phyloP scores from a whole-genome alignment of 2,797 vertebrate genomes.

The Oceanodroma leucorhoa region DNA sequence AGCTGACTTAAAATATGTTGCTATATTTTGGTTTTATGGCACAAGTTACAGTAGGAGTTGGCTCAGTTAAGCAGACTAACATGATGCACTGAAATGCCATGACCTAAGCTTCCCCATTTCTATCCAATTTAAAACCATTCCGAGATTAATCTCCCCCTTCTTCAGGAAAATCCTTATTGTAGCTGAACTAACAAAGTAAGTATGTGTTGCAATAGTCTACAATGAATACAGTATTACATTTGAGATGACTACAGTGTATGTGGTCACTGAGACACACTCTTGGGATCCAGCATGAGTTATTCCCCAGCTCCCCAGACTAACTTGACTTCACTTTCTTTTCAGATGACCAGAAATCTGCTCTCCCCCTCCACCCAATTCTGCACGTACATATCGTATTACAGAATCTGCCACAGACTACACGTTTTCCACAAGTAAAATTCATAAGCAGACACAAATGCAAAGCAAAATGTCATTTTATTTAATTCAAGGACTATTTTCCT shows the following conservation, averaged over 20 bases:
- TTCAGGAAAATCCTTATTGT: not conserved
- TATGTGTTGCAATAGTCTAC: not conserved
- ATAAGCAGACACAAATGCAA: slow-evolving; percentile 45
- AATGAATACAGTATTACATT: not conserved
- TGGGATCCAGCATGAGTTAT: not conserved
- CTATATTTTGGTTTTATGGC: not conserved
- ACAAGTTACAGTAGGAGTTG: not conserved
- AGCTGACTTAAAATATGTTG: not conserved
- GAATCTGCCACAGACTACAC: not conserved
- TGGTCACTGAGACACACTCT: not conserved
- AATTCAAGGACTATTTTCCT: slow-evolving; percentile 70
- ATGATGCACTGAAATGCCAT: not conserved
- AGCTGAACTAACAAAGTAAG: not conserved
- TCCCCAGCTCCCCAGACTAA: not conserved
- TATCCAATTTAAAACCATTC: not conserved
- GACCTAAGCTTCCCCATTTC: not conserved
- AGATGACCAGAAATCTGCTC: not conserved
- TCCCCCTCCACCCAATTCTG: not conserved
- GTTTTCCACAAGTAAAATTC: not conserved
- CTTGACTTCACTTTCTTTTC: not conserved
- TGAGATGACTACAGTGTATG: not conserved
- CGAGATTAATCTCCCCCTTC: not conserved
- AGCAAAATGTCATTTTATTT: slow-evolving; percentile 76
- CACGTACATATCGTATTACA: not conserved
- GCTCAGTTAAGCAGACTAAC: not conserved